phyloP scores from a whole-genome alignment of 2,113 vertebrate species.

The Dermatemys mawii region DNA sequence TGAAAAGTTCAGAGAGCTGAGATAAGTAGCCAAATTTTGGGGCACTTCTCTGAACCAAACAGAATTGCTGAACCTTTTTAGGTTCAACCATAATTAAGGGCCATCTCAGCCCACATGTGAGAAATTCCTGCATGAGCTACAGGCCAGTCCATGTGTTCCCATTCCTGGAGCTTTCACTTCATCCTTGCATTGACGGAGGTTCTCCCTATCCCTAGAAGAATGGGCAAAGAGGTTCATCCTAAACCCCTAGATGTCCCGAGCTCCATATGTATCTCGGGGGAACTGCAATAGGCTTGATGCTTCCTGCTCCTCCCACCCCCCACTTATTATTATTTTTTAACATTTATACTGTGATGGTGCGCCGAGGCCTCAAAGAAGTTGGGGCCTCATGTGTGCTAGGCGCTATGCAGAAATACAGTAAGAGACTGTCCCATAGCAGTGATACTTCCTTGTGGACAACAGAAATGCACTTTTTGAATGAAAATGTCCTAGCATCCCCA shows the following conservation, averaged over 20 bases:
- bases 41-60: neutral
- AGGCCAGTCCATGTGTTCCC: fast-evolving
- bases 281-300: too few relatives aligned
- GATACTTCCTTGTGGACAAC: too few relatives aligned
- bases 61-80: neutral
- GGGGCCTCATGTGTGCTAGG: neutral
- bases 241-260: fast-evolving
- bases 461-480: neutral
- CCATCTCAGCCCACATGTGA: neutral
- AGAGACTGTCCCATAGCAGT: too few relatives aligned
- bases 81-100: neutral
- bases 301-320: neutral
- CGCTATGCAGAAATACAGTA: too few relatives aligned
- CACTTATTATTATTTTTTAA: neutral
- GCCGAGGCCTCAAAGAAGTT: neutral
- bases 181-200: fast-evolving
- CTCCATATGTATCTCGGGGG: fast-evolving
- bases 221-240: neutral
- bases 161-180: fast-evolving
- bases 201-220: neutral
- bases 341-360: neutral
- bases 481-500: neutral
- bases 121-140: neutral
- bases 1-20: neutral
- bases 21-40: neutral